Conservation (phyloP, 2,888 invertebrate genomes). For the Malthinus seriepunctatus region DNA sequence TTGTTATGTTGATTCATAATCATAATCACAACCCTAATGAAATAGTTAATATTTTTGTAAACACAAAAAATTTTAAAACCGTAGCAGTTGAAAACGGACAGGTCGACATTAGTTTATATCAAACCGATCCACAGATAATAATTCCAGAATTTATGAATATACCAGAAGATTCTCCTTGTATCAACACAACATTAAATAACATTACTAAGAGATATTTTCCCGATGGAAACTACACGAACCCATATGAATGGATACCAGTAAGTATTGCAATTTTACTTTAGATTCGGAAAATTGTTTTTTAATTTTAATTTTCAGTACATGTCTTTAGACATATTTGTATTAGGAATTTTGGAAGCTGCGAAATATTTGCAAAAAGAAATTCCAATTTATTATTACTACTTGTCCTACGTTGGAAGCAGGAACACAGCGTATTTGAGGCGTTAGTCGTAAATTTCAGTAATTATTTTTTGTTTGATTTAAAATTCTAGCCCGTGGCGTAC, state of each 20-base stretch:
- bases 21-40: too few relatives aligned
- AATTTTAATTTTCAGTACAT: conserved; percentile 20
- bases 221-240: too few relatives aligned
- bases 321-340: conserved; percentile 15
- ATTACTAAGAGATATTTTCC: neutral
- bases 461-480: neutral
- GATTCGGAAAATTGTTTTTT: neutral
- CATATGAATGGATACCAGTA: conserved; percentile 17
- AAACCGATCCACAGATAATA: neutral
- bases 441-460: neutral
- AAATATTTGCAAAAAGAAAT: neutral
- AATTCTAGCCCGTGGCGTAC: conserved; percentile 7
- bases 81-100: conserved; percentile 5
- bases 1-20: too few relatives aligned
- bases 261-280: neutral
- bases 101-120: neutral
- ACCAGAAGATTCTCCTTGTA: neutral
- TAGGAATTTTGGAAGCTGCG: conserved; percentile 10
- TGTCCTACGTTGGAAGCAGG: conserved; percentile 10
- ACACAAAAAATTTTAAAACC: too few relatives aligned
- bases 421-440: neutral
- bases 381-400: conserved; percentile 11
- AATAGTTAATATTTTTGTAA: too few relatives aligned
- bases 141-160: neutral
- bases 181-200: neutral